phyloP scores from a whole-genome alignment of 2,797 vertebrate genomes.

The Hafferia zeledoni region DNA sequence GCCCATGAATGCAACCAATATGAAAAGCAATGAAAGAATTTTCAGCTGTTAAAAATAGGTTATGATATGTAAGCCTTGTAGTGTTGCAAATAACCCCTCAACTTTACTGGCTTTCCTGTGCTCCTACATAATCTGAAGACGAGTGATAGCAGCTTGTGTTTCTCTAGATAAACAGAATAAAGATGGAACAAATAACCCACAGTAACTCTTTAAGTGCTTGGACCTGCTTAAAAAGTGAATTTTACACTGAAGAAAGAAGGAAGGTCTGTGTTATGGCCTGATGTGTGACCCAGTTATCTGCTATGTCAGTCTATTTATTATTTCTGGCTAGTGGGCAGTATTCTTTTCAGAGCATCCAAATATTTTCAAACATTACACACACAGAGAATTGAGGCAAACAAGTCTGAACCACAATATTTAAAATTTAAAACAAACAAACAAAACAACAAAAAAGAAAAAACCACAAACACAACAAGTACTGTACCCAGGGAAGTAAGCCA shows the following conservation, averaged over 20 bases:
- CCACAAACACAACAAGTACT: not conserved
- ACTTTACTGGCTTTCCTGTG: not conserved
- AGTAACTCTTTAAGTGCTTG: conserved; percentile 15
- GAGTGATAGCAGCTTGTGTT: not conserved
- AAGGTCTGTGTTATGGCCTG: not conserved
- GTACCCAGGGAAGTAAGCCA: not conserved
- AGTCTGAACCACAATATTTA: not conserved
- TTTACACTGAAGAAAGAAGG: not conserved
- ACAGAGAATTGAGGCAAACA: not conserved
- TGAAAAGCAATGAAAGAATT: not conserved
- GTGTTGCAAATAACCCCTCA: not conserved
- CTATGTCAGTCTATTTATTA: not conserved
- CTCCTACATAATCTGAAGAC: not conserved
- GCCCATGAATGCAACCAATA: not conserved
- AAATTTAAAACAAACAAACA: not conserved
- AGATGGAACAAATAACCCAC: not conserved
- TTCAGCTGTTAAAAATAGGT: not conserved
- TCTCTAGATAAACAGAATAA: not conserved
- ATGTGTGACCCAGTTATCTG: not conserved
- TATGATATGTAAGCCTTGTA: not conserved
- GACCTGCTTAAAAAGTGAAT: not conserved
- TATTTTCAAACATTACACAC: not conserved
- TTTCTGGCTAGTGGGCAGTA: not conserved
- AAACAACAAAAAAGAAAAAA: not conserved
- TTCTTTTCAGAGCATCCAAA: not conserved